A percentile compares a stretch with the other conserved stretches of the same genome.
phyloP scores from a whole-genome alignment of 2,113 vertebrate species.

The Gadus chalcogrammus region DNA sequence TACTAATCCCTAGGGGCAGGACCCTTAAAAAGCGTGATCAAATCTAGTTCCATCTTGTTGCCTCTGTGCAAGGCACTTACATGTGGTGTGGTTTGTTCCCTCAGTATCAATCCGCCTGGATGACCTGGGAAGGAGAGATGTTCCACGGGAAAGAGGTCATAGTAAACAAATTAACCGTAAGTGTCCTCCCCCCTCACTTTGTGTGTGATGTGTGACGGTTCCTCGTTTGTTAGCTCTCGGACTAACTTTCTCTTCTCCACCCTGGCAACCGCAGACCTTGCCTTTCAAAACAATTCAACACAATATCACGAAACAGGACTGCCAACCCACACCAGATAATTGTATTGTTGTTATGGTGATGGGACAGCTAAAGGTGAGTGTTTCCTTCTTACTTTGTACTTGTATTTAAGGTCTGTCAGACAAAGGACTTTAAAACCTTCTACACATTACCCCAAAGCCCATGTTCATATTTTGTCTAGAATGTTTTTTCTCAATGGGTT shows the following conservation, averaged over 20 bases:
- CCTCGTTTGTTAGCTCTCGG: not conserved
- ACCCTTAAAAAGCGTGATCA: no score
- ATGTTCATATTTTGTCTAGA: no score
- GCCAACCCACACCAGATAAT: slow-evolving; percentile 64
- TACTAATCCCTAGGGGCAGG: no score
- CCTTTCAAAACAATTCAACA: slow-evolving; percentile 67
- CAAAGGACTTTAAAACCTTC: no score
- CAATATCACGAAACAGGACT: slow-evolving; percentile 65
- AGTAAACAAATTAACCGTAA: slow-evolving; percentile 64
- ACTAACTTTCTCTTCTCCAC: not conserved
- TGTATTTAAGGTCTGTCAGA: not conserved
- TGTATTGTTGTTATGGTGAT: slow-evolving; percentile 69
- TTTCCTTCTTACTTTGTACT: not conserved
- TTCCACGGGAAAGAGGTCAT: slow-evolving; percentile 69
- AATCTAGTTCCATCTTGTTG: no score
- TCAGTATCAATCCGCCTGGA: slow-evolving; percentile 56
- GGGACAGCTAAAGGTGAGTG: slow-evolving; percentile 71
- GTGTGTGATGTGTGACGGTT: not conserved
- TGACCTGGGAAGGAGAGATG: slow-evolving; percentile 72
- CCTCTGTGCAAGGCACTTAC: no score
- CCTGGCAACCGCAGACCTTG: slow-evolving; percentile 48
- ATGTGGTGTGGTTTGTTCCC: not conserved
- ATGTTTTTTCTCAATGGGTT: no score
- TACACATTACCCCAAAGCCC: no score
- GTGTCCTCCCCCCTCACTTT: slow-evolving; percentile 8